Evolutionary conservation across 2,113 vertebrate genomes (phyloP), one percentile per base, ranked within the genome.

Genomic region (Tragelaphus strepsiceros): DNA sequence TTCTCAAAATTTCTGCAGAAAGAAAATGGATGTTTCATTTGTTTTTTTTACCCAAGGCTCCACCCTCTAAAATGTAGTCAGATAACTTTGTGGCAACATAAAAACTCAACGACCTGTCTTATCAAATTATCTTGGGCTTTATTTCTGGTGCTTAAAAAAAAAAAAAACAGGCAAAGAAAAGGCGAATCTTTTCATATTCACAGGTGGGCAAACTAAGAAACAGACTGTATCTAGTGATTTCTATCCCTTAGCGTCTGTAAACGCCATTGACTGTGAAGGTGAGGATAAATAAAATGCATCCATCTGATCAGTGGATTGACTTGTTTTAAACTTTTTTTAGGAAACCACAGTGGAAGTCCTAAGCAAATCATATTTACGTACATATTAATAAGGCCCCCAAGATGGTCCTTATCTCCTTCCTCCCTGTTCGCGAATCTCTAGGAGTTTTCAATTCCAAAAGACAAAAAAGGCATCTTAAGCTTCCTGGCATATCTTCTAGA

Each of bases 381-480:
- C 97, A 96, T 95, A 95, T 97, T 94, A 98, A 97, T 96, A 97
- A 98, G 97, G 96, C 92, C 96, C 98, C 96, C 98, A 58, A 96
- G 97, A 96, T 93, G 84, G 97, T 96, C 97, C 93, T 97, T 94
- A 83, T 97, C 97, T 93, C 97, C 95, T 97, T 97, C 74, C 93
- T 97, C 88, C 67, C 49, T 53, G 67, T 96, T 93, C 96, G 88
- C 88, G 95, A 98, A 97, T 95, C 96, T 97, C 98, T 84, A 96
- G 0, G 51, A 97, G 97, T 97, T 98, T 90, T 97, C 98, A 97
- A 53, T 98, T 97, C 97, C 98, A 98, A 98, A 98, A 83, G 97
- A 97, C 98, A 93, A 96, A 98, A 98, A 96, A 98, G 97, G 97
- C 92, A 98, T 98, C 98, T 97, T 81, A 98, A 97, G 98, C 71